Evolutionary conservation across 2,797 vertebrate species (phyloP), one percentile per base, ranked within the genome.

Genomic region (Xenopus petersii): DNA sequence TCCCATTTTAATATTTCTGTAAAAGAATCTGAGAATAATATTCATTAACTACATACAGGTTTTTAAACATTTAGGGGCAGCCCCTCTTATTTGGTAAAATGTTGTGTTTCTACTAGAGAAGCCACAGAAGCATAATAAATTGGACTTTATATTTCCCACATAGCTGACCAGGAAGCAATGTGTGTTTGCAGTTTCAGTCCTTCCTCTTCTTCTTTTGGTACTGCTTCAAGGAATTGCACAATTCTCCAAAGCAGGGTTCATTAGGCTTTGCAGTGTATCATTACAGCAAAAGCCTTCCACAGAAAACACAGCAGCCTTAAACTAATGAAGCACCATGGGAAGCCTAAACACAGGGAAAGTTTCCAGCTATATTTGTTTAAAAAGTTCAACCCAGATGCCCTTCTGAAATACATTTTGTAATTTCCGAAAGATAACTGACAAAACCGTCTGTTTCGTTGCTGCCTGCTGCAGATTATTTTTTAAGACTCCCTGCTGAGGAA

Each of bases 351-450:
- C 79, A 85, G 82, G 81, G 81, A 85, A 84, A 83, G 62, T 84
- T 83, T 83, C 81, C 80, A 81, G 80, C 70, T 82, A 69, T 83
- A 81, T 85, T 85, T 83, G 81, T 70, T 83, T 83, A 84, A 81
- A 81, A 81, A 82, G 64, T 74, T 80, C 74, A 83, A 82, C 67
- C 79, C 66, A 78, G 80, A 66, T 61, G 61, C 69, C 63, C 71
- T 77, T 79, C 82, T 80, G 76, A 85, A 84, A 84, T 84, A 82
- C 82, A 76, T 79, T 62, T 51, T 86, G 82, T 86, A 83, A 84
- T 81, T 75, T 67, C n/a, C 55, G 26, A 67, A 82, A 82, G 64
- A 79, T 69, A 54, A 66, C 46, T 56, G 55, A 71, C 75, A 71
- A 55, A 67, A 71, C 15, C 69, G 64, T 77, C 63, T 71, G 68